Evolutionary conservation across 2,888 invertebrate species (phyloP).

Genomic region (Ormyrus rosae): DNA sequence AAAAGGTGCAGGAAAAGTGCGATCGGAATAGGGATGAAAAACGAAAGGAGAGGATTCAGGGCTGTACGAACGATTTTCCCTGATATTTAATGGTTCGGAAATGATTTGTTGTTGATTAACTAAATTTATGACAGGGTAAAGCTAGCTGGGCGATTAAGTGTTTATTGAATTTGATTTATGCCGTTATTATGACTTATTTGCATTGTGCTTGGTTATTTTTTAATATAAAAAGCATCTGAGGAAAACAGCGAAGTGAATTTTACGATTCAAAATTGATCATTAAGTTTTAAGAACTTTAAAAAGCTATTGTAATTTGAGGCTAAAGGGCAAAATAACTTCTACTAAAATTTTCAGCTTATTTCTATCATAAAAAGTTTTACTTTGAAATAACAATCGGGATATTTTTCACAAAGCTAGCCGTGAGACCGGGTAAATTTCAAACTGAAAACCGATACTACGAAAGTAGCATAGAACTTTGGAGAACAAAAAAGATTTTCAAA

Average conservation of each 20-base stretch:
- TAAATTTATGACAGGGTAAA: constrained; percentile 23
- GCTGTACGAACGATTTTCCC: constrained; percentile 17
- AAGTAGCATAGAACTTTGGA: neutral
- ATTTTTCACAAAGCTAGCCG: constrained; percentile 3
- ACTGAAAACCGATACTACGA: constrained; percentile 12
- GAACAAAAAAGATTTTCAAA: constrained; percentile 1
- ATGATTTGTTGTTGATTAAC: constrained; percentile 38
- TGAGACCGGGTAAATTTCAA: neutral
- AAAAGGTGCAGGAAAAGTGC: neutral
- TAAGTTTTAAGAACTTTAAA: no score
- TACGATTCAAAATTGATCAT: no score
- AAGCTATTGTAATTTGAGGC: no score
- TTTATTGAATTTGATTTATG: neutral
- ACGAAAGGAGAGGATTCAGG: neutral
- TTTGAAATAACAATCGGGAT: constrained; percentile 11
- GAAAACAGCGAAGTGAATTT: no score
- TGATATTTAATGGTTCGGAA: constrained; percentile 28
- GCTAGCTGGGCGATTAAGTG: neutral
- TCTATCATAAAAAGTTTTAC: neutral
- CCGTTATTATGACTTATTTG: neutral
- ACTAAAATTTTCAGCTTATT: no score
- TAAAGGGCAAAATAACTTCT: no score
- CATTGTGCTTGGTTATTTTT: no score
- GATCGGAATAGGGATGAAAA: neutral
- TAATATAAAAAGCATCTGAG: no score